These are phyloP conservation scores for Gastrophysa polygoni DNA, from an alignment of 2,888 invertebrate genomes.

Conservation along the genomic window DNA sequence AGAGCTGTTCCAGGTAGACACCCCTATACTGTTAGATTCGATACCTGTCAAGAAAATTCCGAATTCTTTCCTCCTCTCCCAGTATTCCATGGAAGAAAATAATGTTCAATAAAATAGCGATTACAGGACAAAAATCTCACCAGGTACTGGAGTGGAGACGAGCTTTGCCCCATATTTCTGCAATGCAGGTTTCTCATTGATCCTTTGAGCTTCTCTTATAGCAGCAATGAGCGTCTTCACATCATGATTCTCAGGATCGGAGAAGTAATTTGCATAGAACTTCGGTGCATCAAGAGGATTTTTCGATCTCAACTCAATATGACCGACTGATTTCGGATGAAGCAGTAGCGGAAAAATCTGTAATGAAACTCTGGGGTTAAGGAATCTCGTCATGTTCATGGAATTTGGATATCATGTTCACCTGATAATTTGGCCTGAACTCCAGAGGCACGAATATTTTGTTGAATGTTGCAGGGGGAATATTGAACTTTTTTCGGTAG, in stretches of 20 bases:
- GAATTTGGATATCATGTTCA: no score
- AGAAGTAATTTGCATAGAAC: slow-evolving; percentile 81
- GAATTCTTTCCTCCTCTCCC: no score
- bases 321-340: slow-evolving; percentile 72
- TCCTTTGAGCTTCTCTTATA: slow-evolving; percentile 60
- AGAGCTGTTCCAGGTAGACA: no score
- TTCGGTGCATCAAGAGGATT: slow-evolving; percentile 74
- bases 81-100: no score
- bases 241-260: slow-evolving; percentile 64
- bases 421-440: background rate
- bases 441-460: slow-evolving; percentile 63
- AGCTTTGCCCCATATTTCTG: slow-evolving; percentile 45
- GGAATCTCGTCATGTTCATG: no score
- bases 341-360: slow-evolving; percentile 71
- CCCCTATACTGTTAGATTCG: no score
- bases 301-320: slow-evolving; percentile 68
- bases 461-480: slow-evolving; percentile 63
- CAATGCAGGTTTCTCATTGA: slow-evolving; percentile 60
- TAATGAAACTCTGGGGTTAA: slow-evolving; percentile 24
- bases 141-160: slow-evolving; percentile 34
- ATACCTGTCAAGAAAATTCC: no score
- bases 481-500: slow-evolving; percentile 58
- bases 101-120: no score
- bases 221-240: slow-evolving; percentile 51
- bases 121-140: no score